Percentiles rank a stretch among this genome's conserved stretches.
phyloP scores from a whole-genome alignment of 2,113 vertebrate species.

The Indri indri region DNA sequence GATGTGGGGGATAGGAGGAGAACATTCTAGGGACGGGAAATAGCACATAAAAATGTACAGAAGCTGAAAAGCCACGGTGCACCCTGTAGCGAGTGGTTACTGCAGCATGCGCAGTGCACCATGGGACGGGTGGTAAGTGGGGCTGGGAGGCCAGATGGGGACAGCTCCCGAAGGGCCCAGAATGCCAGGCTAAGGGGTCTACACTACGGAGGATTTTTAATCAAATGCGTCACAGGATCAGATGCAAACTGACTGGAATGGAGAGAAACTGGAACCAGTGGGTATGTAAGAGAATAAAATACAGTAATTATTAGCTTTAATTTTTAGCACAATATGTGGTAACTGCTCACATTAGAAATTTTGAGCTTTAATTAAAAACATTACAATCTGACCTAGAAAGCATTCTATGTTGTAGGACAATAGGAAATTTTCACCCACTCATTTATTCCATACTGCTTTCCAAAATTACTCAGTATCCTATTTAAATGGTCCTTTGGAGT shows the following conservation, averaged over 20 bases:
- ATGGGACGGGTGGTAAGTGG: neutral
- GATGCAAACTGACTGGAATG: neutral
- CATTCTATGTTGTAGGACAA: constrained; percentile 44
- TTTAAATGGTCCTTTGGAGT: constrained; percentile 72
- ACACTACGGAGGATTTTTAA: neutral
- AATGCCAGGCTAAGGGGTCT: neutral
- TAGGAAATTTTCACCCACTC: constrained; percentile 63
- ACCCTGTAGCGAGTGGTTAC: neutral
- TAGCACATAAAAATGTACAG: neutral
- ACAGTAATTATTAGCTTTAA: neutral
- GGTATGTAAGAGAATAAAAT: neutral
- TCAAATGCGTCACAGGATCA: neutral
- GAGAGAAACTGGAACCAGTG: neutral
- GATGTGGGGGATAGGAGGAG: neutral
- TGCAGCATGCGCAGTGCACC: neutral
- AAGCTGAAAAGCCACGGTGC: neutral
- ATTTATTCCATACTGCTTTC: constrained; percentile 73
- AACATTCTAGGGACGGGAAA: neutral
- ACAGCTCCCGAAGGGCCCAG: neutral
- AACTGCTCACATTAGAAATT: constrained; percentile 30
- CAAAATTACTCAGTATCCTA: constrained; percentile 69
- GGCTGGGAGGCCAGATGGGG: neutral
- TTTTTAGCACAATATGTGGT: constrained; percentile 31
- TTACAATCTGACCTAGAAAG: constrained; percentile 59
- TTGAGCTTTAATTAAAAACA: constrained; percentile 64